Evolutionary conservation across 1,140 invertebrate species (phyloP), one percentile per base, ranked within the genome.

Genomic region (Drosophila littoralis): DNA sequence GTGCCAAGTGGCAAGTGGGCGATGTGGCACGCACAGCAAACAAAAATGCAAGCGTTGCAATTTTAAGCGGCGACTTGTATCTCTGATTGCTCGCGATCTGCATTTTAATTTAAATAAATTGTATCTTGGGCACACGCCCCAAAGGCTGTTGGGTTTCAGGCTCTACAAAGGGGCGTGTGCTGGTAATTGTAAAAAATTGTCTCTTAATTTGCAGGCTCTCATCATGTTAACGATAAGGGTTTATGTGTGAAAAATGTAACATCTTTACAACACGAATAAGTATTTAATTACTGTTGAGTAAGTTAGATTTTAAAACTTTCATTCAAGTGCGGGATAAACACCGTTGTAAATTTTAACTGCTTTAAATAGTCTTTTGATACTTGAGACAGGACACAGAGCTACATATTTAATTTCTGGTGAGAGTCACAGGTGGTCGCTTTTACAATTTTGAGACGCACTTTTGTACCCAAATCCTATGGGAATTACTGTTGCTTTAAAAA

Each of bases 101-200:
- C 83, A 88, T 74, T 86, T 86, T 78, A 88, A 86, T 86, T 86
- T 82, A 82, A 86, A 86, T 88, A 83, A 88, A 88, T 81, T 59
- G 32, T 68, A 60, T 45, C 55, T 33, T 32, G 46, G n/a, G 46
- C 61, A 66, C 61, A 55, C 13, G 51, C 50, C 13, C 40, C 28
- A 12, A 36, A 33, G 59, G 38, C 60, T 51, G 51, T 28, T 52
- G 33, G 10, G 35, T 33, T n/a, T 28, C n/a, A n/a, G 35, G 15
- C 59, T 45, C 57, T 57, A 79, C 72, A 75, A 66, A 81, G 63
- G 75, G 77, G 78, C 77, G 66, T 54, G n/a, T 36, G n/a, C 69
- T 8, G 42, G 52, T 51, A 83, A 75, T 79, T 73, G 40, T 40
- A 40, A 35, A 60, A 60, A 57, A 66, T 79, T 79, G 79, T 83